Evolutionary conservation across 2,888 invertebrate species (phyloP).

Genomic region (Eupeodes luniger): DNA sequence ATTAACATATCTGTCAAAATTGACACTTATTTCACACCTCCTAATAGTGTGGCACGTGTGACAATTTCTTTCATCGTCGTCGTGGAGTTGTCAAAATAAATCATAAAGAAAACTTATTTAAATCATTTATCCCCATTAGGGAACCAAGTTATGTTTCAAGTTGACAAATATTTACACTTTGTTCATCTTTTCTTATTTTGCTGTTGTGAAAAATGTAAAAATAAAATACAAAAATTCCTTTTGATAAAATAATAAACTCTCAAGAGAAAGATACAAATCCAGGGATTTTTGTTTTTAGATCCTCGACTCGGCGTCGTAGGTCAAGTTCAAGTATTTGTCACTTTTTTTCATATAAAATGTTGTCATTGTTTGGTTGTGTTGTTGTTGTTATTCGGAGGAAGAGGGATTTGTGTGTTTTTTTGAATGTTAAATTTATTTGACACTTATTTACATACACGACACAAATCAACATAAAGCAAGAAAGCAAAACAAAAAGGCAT

Average conservation of each 20-base stretch:
- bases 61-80: neutral
- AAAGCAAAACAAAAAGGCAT: neutral
- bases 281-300: neutral
- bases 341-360: neutral
- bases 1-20: constrained; percentile 20
- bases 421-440: constrained; percentile 29
- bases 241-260: constrained; percentile 1
- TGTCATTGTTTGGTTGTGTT: neutral
- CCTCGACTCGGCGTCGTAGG: constrained; percentile 24
- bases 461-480: neutral
- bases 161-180: constrained; percentile 40
- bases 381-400: neutral
- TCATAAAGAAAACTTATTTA: constrained; percentile 8
- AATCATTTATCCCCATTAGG: constrained; percentile 24
- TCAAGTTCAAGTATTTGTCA: constrained; percentile 52
- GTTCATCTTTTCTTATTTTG: neutral
- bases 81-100: neutral
- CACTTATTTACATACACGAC: neutral
- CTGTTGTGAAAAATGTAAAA: neutral
- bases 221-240: constrained; percentile 16
- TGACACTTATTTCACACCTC: constrained; percentile 30
- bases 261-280: neutral
- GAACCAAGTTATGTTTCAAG: constrained; percentile 34
- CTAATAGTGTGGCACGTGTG: neutral
- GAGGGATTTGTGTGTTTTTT: constrained; percentile 25